Evolutionary conservation across 2,113 vertebrate species (phyloP).

Genomic region (Hassar affinis): DNA sequence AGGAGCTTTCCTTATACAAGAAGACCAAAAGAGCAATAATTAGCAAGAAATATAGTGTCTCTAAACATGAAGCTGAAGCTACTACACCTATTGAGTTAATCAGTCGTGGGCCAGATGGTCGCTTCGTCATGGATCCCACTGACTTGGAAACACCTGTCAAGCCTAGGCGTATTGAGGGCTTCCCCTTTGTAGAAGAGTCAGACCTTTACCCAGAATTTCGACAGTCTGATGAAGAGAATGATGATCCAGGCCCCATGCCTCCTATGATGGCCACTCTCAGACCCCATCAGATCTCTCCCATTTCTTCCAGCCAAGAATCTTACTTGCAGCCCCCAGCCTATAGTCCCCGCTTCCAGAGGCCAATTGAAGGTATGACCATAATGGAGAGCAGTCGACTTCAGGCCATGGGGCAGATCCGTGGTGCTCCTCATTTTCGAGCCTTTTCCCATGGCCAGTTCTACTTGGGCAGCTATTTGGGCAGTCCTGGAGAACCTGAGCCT

Average conservation of each 20-base stretch:
- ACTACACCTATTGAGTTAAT: constrained; percentile 96
- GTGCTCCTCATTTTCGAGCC: constrained; percentile 82
- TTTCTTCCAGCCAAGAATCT: constrained; percentile 96
- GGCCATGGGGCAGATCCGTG: constrained; percentile 86
- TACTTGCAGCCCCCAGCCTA: constrained; percentile 98
- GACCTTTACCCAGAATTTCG: constrained; percentile 98
- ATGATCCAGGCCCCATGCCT: constrained; percentile 85
- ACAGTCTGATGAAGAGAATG: constrained; percentile 96
- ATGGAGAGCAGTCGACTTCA: constrained; percentile 86
- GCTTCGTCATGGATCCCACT: constrained; percentile 87
- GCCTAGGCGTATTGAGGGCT: constrained; percentile 90
- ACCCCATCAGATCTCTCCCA: constrained; percentile 88
- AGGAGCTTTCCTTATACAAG: constrained; percentile 93
- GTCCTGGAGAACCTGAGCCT: constrained; percentile 87
- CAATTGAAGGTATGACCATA: constrained; percentile 85
- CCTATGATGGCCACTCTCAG: constrained; percentile 86
- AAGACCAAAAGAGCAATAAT: constrained; percentile 98
- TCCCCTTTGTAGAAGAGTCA: constrained; percentile 97
- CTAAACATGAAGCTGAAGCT: constrained; percentile 88
- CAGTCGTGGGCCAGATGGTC: constrained; percentile 93
- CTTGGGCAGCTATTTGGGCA: constrained; percentile 85
- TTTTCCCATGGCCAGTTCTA: constrained; percentile 87
- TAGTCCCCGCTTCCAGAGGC: constrained; percentile 92
- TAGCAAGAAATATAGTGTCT: constrained; percentile 92
- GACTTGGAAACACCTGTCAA: constrained; percentile 84